Evolutionary conservation across 2,888 invertebrate genomes (phyloP).

Genomic region (Cenopis cana): DNA sequence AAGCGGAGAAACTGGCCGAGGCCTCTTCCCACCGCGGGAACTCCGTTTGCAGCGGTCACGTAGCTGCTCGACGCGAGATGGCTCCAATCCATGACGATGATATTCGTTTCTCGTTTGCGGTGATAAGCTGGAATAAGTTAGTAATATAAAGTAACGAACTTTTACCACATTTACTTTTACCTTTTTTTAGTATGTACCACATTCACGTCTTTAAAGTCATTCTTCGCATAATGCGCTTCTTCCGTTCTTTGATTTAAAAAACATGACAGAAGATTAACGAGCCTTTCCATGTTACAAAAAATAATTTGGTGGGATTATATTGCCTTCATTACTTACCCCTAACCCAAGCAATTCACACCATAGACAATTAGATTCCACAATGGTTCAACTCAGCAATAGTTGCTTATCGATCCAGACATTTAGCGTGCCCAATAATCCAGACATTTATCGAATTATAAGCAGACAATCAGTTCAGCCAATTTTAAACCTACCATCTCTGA

Average conservation of each 20-base stretch:
- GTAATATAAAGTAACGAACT: not conserved
- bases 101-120: slow-evolving; percentile 63
- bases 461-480: not conserved
- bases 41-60: slow-evolving; percentile 62
- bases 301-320: not conserved
- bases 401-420: no score
- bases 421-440: no score
- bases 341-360: not conserved
- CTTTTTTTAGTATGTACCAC: no score
- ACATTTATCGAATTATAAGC: not conserved
- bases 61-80: slow-evolving; percentile 62
- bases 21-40: slow-evolving; percentile 71
- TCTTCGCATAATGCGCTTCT: not conserved
- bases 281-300: not conserved
- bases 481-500: slow-evolving; percentile 60
- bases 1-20: slow-evolving; percentile 74
- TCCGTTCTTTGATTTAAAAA: not conserved
- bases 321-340: no score
- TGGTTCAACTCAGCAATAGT: no score
- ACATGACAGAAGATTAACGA: not conserved
- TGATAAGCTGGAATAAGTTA: slow-evolving; percentile 58
- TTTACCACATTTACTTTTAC: no score
- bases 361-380: not conserved
- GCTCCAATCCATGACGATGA: slow-evolving; percentile 74
- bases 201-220: not conserved